Evolutionary conservation across 2,113 vertebrate genomes (phyloP).

Genomic region (Poeciliopsis prolifica): DNA sequence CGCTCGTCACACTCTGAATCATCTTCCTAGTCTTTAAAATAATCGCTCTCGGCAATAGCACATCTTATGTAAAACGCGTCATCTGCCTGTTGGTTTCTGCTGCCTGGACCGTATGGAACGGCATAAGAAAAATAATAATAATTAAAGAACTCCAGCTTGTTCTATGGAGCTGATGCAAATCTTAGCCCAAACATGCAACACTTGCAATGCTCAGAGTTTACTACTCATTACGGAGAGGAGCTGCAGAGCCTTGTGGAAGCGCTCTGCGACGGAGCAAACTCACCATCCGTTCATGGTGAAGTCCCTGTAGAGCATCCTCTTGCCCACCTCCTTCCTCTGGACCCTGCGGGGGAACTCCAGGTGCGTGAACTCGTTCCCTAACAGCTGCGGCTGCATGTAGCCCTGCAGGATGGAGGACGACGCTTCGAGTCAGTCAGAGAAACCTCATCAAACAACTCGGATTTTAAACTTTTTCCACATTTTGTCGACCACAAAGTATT

Average conservation of each 20-base stretch:
- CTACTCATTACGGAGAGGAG: no score
- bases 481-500: background rate
- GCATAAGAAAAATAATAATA: no score
- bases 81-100: background rate
- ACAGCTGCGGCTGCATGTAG: constrained; percentile 96
- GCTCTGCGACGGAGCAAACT: constrained; percentile 46
- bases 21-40: background rate
- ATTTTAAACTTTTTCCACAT: background rate
- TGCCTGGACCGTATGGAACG: background rate
- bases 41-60: background rate
- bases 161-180: background rate
- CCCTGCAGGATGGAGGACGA: constrained; percentile 78
- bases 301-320: constrained; percentile 97
- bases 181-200: background rate
- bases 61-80: background rate
- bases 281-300: constrained; percentile 99
- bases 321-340: constrained; percentile 96
- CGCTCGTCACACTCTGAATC: background rate
- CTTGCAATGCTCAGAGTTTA: no score
- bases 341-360: constrained; percentile 97
- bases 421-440: constrained; percentile 5
- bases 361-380: constrained; percentile 99
- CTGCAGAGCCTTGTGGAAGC: background rate
- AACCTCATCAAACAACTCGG: background rate
- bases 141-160: background rate